These are phyloP conservation scores for Tylochromis polylepis DNA, from an alignment of 2,113 vertebrate species.

Conservation along the genomic window DNA sequence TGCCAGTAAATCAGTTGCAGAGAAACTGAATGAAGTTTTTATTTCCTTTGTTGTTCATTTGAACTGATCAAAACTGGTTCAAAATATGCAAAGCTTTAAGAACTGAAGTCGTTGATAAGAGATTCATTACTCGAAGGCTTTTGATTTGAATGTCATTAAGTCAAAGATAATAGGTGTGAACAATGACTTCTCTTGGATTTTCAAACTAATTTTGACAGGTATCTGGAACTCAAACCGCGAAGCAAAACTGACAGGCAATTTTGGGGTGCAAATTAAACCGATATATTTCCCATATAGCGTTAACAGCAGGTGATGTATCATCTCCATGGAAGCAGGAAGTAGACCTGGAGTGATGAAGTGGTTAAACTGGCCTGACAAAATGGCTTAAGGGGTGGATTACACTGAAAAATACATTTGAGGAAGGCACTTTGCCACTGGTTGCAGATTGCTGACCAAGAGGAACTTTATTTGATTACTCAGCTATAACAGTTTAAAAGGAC, in stretches of 20 bases:
- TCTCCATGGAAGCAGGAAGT: background rate
- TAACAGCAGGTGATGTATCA: background rate
- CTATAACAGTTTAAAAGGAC: background rate
- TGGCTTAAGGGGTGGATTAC: background rate
- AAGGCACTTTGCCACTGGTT: background rate
- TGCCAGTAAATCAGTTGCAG: background rate
- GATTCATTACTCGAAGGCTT: background rate
- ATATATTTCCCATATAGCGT: background rate
- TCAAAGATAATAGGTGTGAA: background rate
- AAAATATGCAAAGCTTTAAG: background rate
- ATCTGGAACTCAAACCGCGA: background rate
- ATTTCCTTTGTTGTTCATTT: background rate
- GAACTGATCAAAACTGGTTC: background rate
- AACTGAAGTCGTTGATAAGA: background rate
- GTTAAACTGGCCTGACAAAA: background rate
- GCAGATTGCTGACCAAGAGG: conserved; percentile 11
- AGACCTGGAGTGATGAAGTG: background rate
- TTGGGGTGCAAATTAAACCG: background rate
- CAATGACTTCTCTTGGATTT: background rate
- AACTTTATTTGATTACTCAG: conserved; percentile 26
- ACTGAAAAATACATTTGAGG: background rate
- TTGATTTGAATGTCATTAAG: background rate
- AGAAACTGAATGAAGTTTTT: background rate
- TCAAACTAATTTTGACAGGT: rapidly evolving
- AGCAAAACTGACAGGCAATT: background rate